Evolutionary conservation across 2,888 invertebrate genomes (phyloP).

Genomic region (Agrilus cyanescens): DNA sequence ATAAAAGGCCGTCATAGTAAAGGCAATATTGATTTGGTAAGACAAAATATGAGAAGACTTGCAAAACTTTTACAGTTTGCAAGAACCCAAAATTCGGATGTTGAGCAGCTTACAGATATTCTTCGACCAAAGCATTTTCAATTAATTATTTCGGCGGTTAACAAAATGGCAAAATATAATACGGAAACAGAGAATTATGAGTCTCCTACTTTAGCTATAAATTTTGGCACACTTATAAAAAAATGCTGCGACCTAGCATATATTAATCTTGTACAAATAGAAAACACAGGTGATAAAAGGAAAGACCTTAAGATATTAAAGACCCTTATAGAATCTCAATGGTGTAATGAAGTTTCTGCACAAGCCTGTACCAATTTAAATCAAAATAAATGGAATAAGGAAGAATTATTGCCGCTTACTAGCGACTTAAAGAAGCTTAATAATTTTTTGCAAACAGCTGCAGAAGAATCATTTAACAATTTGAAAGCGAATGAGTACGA

Average conservation of each 20-base stretch:
- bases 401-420: conserved; percentile 17
- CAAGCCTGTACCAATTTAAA: conserved; percentile 18
- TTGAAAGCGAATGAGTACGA: conserved; percentile 1
- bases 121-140: conserved; percentile 13
- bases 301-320: conserved; percentile 18
- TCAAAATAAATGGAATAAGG: conserved; percentile 19
- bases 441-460: conserved; percentile 8
- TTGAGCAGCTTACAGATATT: conserved; percentile 15
- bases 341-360: conserved; percentile 18
- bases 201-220: conserved; percentile 18
- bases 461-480: conserved; percentile 2
- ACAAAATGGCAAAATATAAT: conserved; percentile 16
- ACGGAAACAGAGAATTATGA: conserved; percentile 15
- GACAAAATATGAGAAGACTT: conserved; percentile 13
- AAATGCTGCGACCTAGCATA: conserved; percentile 19
- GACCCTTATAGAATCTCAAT: conserved; percentile 17
- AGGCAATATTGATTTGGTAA: conserved; percentile 15
- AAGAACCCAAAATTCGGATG: conserved; percentile 4
- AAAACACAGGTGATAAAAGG: conserved; percentile 10
- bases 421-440: conserved; percentile 15
- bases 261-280: conserved; percentile 13
- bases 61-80: conserved; percentile 13
- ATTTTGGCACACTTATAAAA: conserved; percentile 19
- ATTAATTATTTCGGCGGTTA: conserved; percentile 13
- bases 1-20: conserved; percentile 15